Evolutionary conservation across 2,113 vertebrate genomes (phyloP).

Genomic region (Ctenodactylus gundi): DNA sequence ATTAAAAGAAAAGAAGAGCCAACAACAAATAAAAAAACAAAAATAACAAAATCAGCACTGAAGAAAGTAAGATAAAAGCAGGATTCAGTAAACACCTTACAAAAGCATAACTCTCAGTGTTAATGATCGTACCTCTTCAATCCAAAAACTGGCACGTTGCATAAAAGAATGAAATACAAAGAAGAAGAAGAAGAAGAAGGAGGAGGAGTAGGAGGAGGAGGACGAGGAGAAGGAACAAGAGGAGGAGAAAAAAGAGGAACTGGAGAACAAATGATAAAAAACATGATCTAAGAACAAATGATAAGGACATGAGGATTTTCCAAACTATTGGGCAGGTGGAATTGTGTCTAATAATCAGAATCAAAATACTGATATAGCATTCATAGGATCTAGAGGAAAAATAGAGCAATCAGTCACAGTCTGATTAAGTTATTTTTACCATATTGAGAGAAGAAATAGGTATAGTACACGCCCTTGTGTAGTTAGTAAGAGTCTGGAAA

Average conservation of each 20-base stretch:
- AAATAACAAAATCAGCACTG: no score
- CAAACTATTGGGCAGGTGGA: neutral
- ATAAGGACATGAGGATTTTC: neutral
- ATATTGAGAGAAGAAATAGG: neutral
- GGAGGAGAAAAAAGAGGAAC: neutral
- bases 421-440: neutral
- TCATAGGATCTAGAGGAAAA: neutral
- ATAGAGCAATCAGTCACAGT: neutral
- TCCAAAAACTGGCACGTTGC: no score
- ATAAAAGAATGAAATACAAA: no score
- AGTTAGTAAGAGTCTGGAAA: constrained; percentile 4
- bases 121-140: no score
- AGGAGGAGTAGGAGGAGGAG: no score
- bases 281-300: neutral
- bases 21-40: neutral
- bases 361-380: neutral
- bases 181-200: no score
- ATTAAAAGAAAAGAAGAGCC: neutral
- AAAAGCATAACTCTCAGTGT: no score
- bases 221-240: no score
- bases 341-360: neutral
- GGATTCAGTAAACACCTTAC: no score
- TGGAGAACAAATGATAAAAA: no score
- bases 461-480: neutral
- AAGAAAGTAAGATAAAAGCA: no score